Conservation (phyloP, 2,797 vertebrate species). For the Anomalospiza imberbis region DNA sequence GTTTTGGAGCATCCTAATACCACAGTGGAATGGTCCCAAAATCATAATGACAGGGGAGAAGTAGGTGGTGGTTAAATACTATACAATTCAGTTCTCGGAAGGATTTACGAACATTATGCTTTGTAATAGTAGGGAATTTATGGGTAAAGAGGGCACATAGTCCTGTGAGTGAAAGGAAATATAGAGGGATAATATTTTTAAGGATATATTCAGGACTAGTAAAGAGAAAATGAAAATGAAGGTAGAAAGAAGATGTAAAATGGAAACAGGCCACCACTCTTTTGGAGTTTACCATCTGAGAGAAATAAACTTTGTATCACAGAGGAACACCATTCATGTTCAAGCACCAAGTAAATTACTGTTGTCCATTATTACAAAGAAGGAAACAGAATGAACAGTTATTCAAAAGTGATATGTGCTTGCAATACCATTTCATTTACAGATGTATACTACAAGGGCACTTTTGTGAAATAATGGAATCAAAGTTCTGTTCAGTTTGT, state of each 20-base stretch:
- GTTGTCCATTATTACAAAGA: background rate
- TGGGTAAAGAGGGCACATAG: background rate
- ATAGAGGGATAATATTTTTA: background rate
- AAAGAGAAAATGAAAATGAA: background rate
- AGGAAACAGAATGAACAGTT: background rate
- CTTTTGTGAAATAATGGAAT: background rate
- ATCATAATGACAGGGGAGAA: background rate
- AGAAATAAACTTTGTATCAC: background rate
- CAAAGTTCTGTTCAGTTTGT: background rate
- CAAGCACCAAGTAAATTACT: background rate
- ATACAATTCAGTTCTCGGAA: background rate
- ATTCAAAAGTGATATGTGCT: background rate
- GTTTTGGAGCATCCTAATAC: background rate
- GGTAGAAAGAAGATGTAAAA: background rate
- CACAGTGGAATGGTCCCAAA: background rate
- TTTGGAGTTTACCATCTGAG: background rate
- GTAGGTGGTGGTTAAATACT: background rate
- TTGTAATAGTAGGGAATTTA: background rate
- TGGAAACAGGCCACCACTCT: background rate
- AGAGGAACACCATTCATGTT: background rate
- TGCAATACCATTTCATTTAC: background rate
- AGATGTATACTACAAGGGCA: background rate
- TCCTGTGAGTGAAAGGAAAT: background rate
- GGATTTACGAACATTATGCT: background rate
- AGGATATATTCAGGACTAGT: background rate